These are phyloP conservation scores for Muscidifurax raptorellus DNA, from an alignment of 1,140 invertebrate species.

Conservation along the genomic window DNA sequence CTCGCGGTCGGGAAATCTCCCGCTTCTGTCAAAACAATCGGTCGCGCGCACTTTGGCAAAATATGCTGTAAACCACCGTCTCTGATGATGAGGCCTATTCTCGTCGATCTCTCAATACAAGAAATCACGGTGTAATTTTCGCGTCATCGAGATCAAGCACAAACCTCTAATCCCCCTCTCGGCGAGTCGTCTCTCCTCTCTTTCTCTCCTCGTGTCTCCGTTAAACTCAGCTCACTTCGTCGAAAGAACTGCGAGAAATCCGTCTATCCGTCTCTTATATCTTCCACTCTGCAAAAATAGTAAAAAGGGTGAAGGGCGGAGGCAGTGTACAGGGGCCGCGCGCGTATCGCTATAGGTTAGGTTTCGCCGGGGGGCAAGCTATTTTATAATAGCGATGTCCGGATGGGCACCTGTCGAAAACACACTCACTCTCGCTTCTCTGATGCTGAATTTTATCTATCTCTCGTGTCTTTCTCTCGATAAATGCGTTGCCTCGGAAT, in stretches of 20 bases:
- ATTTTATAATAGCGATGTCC: neutral
- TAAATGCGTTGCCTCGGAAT: neutral
- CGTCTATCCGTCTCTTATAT: neutral
- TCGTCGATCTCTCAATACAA: neutral
- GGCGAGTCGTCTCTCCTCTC: neutral
- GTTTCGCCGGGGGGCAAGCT: neutral
- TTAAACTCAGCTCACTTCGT: neutral
- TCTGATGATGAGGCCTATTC: no score
- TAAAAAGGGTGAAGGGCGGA: conserved; percentile 1
- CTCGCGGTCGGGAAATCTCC: neutral
- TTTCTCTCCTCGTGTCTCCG: neutral
- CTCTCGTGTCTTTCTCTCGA: neutral
- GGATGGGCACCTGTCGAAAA: neutral
- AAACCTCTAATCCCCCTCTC: neutral
- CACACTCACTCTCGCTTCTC: neutral
- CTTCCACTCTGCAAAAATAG: neutral
- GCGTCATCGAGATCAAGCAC: neutral
- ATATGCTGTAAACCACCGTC: neutral
- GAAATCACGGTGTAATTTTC: neutral
- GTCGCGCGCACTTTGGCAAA: neutral
- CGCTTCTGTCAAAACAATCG: neutral
- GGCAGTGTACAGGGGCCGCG: neutral
- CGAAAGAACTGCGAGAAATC: neutral
- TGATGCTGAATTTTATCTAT: neutral
- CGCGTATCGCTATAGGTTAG: neutral